Conservation (phyloP, 2,113 vertebrate species). For the Oncorhynchus masou region DNA sequence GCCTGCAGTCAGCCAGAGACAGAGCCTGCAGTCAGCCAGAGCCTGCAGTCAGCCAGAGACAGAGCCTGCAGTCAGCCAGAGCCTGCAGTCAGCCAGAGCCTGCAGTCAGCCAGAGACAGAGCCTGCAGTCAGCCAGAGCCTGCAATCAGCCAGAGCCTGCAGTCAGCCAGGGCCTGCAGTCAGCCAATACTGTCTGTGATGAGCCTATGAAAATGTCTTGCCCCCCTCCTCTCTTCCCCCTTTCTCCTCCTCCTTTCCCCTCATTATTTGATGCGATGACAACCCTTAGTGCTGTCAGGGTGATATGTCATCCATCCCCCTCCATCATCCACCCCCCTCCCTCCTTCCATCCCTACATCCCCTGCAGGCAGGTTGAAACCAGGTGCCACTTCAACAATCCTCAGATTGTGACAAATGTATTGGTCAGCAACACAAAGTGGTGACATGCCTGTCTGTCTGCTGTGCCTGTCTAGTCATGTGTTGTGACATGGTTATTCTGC, state of each 20-base stretch:
- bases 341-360: background rate
- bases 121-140: no score
- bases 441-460: slow-evolving; percentile 32
- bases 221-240: background rate
- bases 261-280: slow-evolving; percentile 34
- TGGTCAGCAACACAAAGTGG: slow-evolving; percentile 24
- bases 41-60: no score
- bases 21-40: no score
- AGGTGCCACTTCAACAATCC: slow-evolving; percentile 26
- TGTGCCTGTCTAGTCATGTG: background rate
- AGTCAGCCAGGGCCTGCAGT: slow-evolving; percentile 16
- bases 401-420: slow-evolving; percentile 32
- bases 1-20: no score
- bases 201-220: slow-evolving; percentile 28
- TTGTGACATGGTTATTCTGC: slow-evolving; percentile 14
- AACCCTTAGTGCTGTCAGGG: slow-evolving; percentile 32
- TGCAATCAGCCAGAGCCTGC: no score
- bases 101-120: no score
- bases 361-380: background rate
- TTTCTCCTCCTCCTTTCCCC: background rate
- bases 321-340: slow-evolving; percentile 6
- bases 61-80: no score
- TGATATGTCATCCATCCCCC: slow-evolving; percentile 36
- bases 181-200: slow-evolving; percentile 16
- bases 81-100: no score